Conservation (phyloP, 2,797 vertebrate species). For the Helarctos malayanus region DNA sequence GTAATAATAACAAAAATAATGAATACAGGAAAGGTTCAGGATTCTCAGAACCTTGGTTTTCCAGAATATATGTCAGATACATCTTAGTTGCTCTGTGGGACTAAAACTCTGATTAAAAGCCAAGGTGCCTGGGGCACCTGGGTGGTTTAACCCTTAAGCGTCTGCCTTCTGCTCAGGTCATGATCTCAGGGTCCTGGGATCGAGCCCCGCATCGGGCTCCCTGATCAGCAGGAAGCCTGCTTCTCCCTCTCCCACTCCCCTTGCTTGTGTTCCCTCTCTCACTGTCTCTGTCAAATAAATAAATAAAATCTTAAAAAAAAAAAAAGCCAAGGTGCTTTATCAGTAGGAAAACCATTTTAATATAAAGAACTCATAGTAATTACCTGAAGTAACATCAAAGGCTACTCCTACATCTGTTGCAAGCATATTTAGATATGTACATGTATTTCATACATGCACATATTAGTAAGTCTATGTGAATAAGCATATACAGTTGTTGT, state of each 20-base stretch:
- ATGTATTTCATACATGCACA: not conserved
- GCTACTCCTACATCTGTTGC: not conserved
- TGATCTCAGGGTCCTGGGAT: too few relatives aligned
- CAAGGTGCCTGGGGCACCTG: not conserved
- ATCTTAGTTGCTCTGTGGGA: not conserved
- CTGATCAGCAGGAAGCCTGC: too few relatives aligned
- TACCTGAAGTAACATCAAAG: constrained; percentile 3
- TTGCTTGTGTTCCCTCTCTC: too few relatives aligned
- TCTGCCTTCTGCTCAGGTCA: too few relatives aligned
- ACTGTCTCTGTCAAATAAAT: too few relatives aligned
- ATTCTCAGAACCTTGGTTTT: constrained; percentile 10
- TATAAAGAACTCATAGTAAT: not conserved
- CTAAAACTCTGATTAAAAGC: constrained; percentile 50
- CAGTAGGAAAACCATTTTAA: not conserved
- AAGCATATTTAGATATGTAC: not conserved
- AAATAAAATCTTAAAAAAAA: too few relatives aligned
- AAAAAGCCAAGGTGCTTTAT: constrained; percentile 8
- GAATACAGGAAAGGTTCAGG: not conserved
- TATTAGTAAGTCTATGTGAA: constrained; percentile 2
- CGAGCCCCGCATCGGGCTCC: too few relatives aligned
- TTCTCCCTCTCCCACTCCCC: too few relatives aligned
- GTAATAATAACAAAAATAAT: not conserved
- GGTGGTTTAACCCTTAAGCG: too few relatives aligned
- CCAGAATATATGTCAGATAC: not conserved
- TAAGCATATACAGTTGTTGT: not conserved